Base-by-base conservation (phyloP, 2,113 vertebrate species). In the Leuciscus idus region DNA sequence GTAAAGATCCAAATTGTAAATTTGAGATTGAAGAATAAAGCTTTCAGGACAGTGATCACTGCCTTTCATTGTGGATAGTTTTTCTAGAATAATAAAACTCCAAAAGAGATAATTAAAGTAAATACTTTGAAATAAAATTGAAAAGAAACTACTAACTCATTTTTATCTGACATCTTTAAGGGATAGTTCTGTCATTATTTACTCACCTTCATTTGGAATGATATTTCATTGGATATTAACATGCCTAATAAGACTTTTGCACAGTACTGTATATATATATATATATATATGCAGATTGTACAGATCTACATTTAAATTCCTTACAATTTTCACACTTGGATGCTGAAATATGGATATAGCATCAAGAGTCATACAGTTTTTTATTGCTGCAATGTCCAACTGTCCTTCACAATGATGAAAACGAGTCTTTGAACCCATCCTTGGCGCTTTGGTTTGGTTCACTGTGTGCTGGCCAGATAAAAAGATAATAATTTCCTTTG, bases 401-500 rank as follows among this genome's bases (percentile, higher is more conserved):
- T 81, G 68, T 87, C 55, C 39, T 52, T 84, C 43, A 48, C 52
- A 61, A 64, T 46, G 59, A 83, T 36, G 39, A 19, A 39, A 75
- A 12, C n/a, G 19, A 83, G 33, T 79, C 46, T 85, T 86, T 79
- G 33, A 84, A 88, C 90, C 85, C 86, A 57, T 89, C 30, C 59
- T 84, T n/a, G 80, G 62, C 50, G 55, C 7, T 78, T 39, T 64
- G 39, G 83, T 88, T 77, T 62, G 62, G 59, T 81, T 28, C 83
- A 77, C 85, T 92, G 90, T 93, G 88, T 92, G 91, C 78, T 64
- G 83, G 66, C 81, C 88, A 88, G 92, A 92, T 90, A 92, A 91
- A 89, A 75, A 1, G 19, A 78, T 91, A 86, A 91, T 89, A 87
- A 72, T 84, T 77, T 77, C 68, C 80, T 91, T 91, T 92, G 84